Conservation (phyloP, 2,113 vertebrate species). For the Illadopsis cleaveri region DNA sequence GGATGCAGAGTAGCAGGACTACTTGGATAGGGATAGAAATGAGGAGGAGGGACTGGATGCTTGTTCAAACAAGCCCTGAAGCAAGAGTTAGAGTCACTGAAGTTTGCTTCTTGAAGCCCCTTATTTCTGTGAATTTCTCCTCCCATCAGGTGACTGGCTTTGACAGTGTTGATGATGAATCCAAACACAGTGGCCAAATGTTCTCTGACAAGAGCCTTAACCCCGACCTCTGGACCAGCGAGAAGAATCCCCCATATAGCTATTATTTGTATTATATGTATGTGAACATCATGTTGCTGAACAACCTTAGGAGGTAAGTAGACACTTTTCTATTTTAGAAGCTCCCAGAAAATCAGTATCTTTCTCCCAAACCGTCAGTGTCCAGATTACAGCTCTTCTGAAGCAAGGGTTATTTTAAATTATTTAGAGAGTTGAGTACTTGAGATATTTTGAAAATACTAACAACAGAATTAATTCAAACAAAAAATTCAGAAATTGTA, state of each 20-base stretch:
- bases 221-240: slow-evolving; percentile 88
- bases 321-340: background rate
- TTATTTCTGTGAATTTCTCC: background rate
- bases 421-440: background rate
- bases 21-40: background rate
- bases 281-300: slow-evolving; percentile 97
- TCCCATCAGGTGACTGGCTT: slow-evolving; percentile 90
- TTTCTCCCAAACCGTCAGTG: background rate
- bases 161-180: slow-evolving; percentile 98
- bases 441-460: background rate
- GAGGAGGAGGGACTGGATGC: background rate
- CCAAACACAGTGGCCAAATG: slow-evolving; percentile 97
- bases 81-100: background rate
- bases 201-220: slow-evolving; percentile 94
- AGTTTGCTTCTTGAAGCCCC: background rate
- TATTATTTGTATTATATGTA: slow-evolving; percentile 99
- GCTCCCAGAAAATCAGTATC: background rate
- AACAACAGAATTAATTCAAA: background rate
- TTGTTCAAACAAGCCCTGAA: background rate
- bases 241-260: slow-evolving; percentile 94
- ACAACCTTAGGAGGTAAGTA: slow-evolving; percentile 93
- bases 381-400: background rate
- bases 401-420: background rate
- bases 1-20: background rate
- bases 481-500: background rate